Evolutionary conservation across 2,888 invertebrate genomes (phyloP), one percentile per base, ranked within the genome.

Genomic region (Crioceris asparagi): DNA sequence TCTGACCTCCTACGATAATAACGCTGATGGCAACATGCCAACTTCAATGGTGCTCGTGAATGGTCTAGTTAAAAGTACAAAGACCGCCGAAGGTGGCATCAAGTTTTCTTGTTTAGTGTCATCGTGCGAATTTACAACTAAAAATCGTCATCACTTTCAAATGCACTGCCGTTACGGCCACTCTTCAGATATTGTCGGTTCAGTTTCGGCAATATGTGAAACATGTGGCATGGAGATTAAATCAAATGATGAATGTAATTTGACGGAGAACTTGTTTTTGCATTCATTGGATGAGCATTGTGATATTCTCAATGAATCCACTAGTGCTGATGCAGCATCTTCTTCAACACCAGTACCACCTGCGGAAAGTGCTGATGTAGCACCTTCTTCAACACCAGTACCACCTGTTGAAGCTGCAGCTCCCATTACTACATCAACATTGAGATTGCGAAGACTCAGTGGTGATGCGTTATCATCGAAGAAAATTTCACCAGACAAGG

Each of bases 401-500:
- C n/a, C n/a, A n/a, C n/a, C n/a, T n/a, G n/a, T n/a, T n/a, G 10
- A 23, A 17, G n/a, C n/a, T n/a, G n/a, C n/a, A n/a, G n/a, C n/a
- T n/a, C n/a, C 11, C 19, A 10, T n/a, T n/a, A n/a, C n/a, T n/a
- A n/a, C n/a, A n/a, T n/a, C n/a, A n/a, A 27, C 47, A 16, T 30
- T 68, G 30, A 56, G 67, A 38, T 46, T 66, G 21, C 56, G 70
- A 18, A 55, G 67, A 34, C 48, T 71, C 7, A 67, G 68, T 40
- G 70, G 69, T 2, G 69, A 71, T 43, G 62, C 60, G 25, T 50
- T 70, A 3, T 69, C 65, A 2, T 45, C 47, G 17, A 36, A 55
- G 52, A 31, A 58, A 54, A 11, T 60, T 53, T 14, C 57, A 55
- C 23, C 19, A 14, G 33, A 15, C 14, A 33, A 27, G 12, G 27